Evolutionary conservation across 2,888 invertebrate genomes (phyloP).

Genomic region (Caenorhabditis sinica): DNA sequence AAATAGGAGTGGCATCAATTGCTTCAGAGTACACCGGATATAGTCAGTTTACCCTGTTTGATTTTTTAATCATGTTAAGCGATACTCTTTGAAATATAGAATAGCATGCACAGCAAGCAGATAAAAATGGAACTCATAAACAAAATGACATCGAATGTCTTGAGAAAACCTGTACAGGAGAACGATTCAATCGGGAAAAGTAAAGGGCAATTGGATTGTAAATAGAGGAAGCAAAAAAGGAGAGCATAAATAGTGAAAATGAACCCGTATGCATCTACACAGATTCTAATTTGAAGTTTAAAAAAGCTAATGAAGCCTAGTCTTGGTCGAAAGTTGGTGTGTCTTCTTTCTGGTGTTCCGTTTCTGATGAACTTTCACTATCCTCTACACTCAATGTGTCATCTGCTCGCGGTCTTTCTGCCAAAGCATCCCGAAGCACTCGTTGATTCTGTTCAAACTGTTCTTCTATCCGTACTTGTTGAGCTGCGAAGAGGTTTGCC

Average conservation of each 20-base stretch:
- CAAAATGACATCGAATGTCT: constrained; percentile 43
- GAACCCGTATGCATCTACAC: constrained; percentile 41
- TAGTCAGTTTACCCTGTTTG: constrained; percentile 25
- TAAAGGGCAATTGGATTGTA: constrained; percentile 43
- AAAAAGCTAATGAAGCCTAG: background rate
- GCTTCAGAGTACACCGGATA: constrained; percentile 38
- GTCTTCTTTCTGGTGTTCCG: constrained; percentile 52
- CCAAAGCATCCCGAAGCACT: constrained; percentile 46
- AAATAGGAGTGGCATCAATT: background rate
- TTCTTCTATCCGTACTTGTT: constrained; percentile 57
- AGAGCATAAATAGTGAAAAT: constrained; percentile 11
- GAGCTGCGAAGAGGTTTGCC: constrained; percentile 57
- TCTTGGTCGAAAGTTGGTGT: constrained; percentile 40
- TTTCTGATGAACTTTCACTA: constrained; percentile 65
- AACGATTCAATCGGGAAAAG: constrained; percentile 17
- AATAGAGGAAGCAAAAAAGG: background rate
- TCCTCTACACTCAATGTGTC: constrained; percentile 63
- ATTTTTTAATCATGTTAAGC: background rate
- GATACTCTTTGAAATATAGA: background rate
- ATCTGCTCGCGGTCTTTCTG: constrained; percentile 37
- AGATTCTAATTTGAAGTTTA: constrained; percentile 14
- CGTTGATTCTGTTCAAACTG: constrained; percentile 58
- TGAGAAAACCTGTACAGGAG: constrained; percentile 24
- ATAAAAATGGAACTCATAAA: background rate
- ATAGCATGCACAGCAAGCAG: constrained; percentile 55